Conservation (phyloP, 2,888 invertebrate species). For the Formica aserva region DNA sequence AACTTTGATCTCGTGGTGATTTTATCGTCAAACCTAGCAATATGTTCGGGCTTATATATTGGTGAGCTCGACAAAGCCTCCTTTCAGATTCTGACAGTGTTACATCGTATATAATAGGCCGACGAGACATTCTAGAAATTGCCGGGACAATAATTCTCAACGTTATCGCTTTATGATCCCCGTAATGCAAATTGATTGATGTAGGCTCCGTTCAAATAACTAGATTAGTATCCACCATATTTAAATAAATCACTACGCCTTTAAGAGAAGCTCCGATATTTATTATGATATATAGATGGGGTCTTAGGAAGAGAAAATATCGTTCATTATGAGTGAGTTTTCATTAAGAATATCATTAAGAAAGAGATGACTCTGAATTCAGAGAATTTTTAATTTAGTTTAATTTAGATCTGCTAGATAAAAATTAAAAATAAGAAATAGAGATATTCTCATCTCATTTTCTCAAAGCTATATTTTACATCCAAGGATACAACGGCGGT, state of each 20-base stretch:
- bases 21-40: slow-evolving; percentile 13
- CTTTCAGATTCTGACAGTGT: slow-evolving; percentile 7
- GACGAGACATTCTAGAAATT: background rate
- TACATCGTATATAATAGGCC: background rate
- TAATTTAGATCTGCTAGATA: background rate
- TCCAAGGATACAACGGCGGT: background rate
- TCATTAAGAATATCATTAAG: background rate
- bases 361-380: background rate
- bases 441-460: background rate
- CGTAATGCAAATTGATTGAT: slow-evolving; percentile 8
- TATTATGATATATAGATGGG: background rate
- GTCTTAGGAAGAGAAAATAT: background rate
- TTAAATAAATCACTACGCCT: background rate
- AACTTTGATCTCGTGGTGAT: slow-evolving; percentile 21
- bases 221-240: background rate
- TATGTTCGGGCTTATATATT: background rate
- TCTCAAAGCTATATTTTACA: background rate
- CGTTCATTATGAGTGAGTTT: background rate
- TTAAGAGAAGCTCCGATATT: background rate
- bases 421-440: background rate
- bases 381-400: background rate
- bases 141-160: slow-evolving; percentile 5
- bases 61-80: slow-evolving; percentile 1
- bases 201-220: background rate
- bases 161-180: background rate